Percentiles rank a stretch among this genome's conserved stretches.
These are phyloP conservation scores for Pentamera pediparva DNA, from an alignment of 53 echinoderm and acorn worm genomes.

Conservation along the genomic window DNA sequence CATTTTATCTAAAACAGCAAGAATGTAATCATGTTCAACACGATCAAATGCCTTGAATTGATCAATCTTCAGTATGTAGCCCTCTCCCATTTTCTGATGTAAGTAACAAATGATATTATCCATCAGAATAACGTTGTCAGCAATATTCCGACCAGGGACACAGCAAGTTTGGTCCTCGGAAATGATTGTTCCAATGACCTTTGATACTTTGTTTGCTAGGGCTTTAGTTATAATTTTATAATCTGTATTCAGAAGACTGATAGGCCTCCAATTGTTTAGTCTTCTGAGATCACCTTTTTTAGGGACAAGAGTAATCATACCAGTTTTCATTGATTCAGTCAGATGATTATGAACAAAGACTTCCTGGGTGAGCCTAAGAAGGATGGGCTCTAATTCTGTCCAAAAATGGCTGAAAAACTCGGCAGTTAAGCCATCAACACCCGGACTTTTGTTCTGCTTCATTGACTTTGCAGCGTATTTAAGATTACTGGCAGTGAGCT, in stretches of 20 bases:
- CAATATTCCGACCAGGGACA: not conserved
- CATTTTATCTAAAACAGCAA: not conserved
- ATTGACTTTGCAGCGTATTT: too few relatives aligned
- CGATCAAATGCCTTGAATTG: not conserved
- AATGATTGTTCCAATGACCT: constrained; percentile 4
- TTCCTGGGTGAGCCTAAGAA: not conserved
- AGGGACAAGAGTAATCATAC: not conserved
- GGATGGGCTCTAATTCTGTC: not conserved
- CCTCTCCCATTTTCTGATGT: constrained; percentile 3
- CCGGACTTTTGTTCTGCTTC: too few relatives aligned
- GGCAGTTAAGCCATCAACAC: not conserved
- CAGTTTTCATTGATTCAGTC: not conserved
- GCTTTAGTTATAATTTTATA: constrained; percentile 43
- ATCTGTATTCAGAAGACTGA: constrained; percentile 41
- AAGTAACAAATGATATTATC: constrained; percentile 28
- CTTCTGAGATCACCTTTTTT: not conserved
- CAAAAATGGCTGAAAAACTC: not conserved
- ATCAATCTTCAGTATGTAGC: not conserved
- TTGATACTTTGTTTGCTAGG: constrained; percentile 19
- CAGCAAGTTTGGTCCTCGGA: constrained; percentile 25
- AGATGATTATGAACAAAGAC: not conserved
- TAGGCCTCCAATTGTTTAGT: constrained; percentile 39
- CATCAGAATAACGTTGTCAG: constrained; percentile 1
- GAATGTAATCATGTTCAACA: not conserved
- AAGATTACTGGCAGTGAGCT: not conserved